Conservation (phyloP, 35 echinoderm and acorn worm species). For the Stichopus chloronotus region DNA sequence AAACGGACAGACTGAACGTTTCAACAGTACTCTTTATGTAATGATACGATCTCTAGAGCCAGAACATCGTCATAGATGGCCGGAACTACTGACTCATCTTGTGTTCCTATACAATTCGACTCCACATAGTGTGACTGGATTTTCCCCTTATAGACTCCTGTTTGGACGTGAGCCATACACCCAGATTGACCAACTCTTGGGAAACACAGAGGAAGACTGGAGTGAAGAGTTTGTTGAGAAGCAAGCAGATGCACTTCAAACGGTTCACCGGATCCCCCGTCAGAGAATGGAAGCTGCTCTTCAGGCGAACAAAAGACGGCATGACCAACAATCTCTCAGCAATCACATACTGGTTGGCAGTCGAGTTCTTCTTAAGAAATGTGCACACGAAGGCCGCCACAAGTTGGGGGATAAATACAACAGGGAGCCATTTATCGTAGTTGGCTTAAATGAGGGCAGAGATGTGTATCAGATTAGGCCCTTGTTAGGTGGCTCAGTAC, state of each 20-base stretch:
- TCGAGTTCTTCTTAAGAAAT: too few relatives aligned
- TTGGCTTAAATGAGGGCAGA: neutral
- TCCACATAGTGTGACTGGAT: slow-evolving; percentile 9
- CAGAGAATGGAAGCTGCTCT: neutral
- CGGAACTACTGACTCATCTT: slow-evolving; percentile 11
- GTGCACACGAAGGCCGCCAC: neutral
- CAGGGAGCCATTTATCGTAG: slow-evolving; percentile 35
- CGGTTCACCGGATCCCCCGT: neutral
- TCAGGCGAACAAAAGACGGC: neutral
- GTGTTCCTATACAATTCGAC: slow-evolving; percentile 54
- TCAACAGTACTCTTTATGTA: slow-evolving; percentile 30
- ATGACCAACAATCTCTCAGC: neutral
- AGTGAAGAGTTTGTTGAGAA: neutral
- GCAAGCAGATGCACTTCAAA: neutral
- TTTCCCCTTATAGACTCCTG: slow-evolving; percentile 21
- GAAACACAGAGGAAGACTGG: slow-evolving; percentile 8
- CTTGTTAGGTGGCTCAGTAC: neutral
- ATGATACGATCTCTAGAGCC: too few relatives aligned
- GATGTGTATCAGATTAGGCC: slow-evolving; percentile 37
- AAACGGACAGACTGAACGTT: slow-evolving; percentile 37
- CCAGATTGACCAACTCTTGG: slow-evolving; percentile 14
- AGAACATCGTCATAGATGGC: neutral
- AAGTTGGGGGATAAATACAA: slow-evolving; percentile 38
- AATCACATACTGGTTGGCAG: neutral
- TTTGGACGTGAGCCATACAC: slow-evolving; percentile 13